phyloP scores from a whole-genome alignment of 2,113 vertebrate species.

The Nanorana parkeri region DNA sequence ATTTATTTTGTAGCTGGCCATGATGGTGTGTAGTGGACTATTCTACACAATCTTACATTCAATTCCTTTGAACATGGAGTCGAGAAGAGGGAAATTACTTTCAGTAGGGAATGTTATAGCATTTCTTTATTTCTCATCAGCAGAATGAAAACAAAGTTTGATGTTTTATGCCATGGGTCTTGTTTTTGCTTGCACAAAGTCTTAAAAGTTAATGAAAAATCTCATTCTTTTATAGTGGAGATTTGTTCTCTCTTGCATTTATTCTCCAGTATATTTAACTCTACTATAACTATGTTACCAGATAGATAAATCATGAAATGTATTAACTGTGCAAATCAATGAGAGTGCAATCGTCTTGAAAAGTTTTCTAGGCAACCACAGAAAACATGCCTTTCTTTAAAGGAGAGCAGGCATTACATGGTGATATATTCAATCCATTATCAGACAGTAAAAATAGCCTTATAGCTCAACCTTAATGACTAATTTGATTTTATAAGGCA shows the following conservation, averaged over 20 bases:
- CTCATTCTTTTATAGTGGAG: background rate
- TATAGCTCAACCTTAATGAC: too few species aligned
- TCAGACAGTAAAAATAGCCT: too few species aligned
- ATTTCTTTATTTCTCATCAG: too few species aligned
- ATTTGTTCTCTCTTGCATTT: slow-evolving; percentile 7
- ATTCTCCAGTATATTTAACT: background rate
- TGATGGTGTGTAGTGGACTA: too few species aligned
- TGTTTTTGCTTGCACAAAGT: background rate
- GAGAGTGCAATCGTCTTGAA: slow-evolving; percentile 22
- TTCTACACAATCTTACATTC: too few species aligned
- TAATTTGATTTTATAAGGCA: too few species aligned
- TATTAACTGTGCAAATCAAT: background rate
- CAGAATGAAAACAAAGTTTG: too few species aligned
- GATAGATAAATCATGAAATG: background rate
- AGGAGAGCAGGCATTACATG: background rate
- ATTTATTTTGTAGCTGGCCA: too few species aligned
- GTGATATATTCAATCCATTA: too few species aligned
- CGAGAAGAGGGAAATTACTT: background rate
- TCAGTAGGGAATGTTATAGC: background rate
- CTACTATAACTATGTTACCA: background rate
- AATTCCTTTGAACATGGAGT: background rate
- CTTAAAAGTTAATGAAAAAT: slow-evolving; percentile 1
- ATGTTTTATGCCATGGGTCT: background rate
- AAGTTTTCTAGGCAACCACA: slow-evolving; percentile 1
- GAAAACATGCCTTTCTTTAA: background rate